Base-by-base conservation (phyloP, 2,888 invertebrate genomes). In the Pristionchus maxplancki region DNA sequence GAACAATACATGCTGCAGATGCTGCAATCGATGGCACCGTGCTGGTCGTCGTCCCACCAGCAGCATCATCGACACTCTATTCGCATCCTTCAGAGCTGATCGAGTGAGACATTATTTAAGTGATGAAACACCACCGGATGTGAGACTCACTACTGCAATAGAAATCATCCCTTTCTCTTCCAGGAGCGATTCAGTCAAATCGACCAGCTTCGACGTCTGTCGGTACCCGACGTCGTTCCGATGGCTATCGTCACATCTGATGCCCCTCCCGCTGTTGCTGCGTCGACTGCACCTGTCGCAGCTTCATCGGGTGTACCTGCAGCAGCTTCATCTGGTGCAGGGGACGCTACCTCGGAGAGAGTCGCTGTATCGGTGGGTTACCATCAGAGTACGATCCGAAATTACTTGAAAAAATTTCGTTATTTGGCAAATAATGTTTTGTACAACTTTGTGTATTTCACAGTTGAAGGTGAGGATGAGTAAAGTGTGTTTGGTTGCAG, bases 11-110 rank as follows among this genome's bases (percentile, higher is more conserved):
- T 48, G 15, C 44, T 28, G 44, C 53, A 83, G 82, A n/a, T 83
- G 82, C 53, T 50, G 53, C 44, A 53, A 50, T n/a, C 82, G 82
- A 17, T 83, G 82, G 82, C 44, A 83, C 53, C 82, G 82, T 11
- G 82, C 82, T 34, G 82, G 82, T 53, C 82, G 82, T 17, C 82
- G 53, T 58, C 82, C 82, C 28, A 53, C 50, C 31, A 31, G 9
- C 34, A 31, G 9, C 34, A 20, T 53, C 34, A 31, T 83, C 6
- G 82, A 83, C 24, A 53, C 82, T 0, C 28, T 83, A 11, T 78
- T 78, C 78, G 40, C 78, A 5, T 44, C 78, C 2, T 78, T 78
- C 28, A 40, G 78, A 78, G 44, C 44, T 9, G 78, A 78, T 78
- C 11, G 78, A 28, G 78, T 78, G 44, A 44, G 78, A 1, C 13